Evolutionary conservation across 2,888 invertebrate genomes (phyloP).

Genomic region (Muscina levida): DNA sequence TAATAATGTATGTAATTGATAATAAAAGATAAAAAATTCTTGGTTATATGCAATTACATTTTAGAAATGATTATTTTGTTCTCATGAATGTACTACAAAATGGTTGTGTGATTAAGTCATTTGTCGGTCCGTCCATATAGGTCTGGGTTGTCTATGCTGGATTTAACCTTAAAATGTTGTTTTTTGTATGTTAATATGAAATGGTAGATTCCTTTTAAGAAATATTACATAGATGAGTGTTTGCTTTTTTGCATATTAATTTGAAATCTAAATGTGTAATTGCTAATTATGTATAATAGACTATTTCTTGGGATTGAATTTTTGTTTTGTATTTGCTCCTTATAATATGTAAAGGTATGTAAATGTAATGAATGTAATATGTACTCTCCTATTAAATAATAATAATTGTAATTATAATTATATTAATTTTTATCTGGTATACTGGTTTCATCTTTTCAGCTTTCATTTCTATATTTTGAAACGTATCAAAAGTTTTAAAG

Average conservation of each 20-base stretch:
- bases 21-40: conserved; percentile 50
- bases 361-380: conserved; percentile 77
- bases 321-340: conserved; percentile 53
- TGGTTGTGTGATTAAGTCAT: conserved; percentile 28
- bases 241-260: conserved; percentile 10
- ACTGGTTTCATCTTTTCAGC: conserved; percentile 51
- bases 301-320: conserved; percentile 58
- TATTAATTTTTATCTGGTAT: conserved; percentile 56
- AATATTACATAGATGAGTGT: conserved; percentile 36
- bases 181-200: conserved; percentile 1
- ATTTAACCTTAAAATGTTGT: neutral
- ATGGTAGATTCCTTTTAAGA: conserved; percentile 23
- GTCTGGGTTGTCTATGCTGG: neutral
- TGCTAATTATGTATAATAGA: conserved; percentile 66
- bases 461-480: conserved; percentile 50
- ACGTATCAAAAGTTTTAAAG: conserved; percentile 54
- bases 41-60: conserved; percentile 48
- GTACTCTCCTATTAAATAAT: conserved; percentile 67
- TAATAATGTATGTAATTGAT: conserved; percentile 50
- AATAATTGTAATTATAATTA: conserved; percentile 67
- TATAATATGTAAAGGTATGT: conserved; percentile 49
- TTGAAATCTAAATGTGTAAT: conserved; percentile 33
- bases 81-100: conserved; percentile 42
- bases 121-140: neutral
- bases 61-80: conserved; percentile 33